Conservation (phyloP, 2,797 vertebrate species). For the Poeciliopsis gracilis region DNA sequence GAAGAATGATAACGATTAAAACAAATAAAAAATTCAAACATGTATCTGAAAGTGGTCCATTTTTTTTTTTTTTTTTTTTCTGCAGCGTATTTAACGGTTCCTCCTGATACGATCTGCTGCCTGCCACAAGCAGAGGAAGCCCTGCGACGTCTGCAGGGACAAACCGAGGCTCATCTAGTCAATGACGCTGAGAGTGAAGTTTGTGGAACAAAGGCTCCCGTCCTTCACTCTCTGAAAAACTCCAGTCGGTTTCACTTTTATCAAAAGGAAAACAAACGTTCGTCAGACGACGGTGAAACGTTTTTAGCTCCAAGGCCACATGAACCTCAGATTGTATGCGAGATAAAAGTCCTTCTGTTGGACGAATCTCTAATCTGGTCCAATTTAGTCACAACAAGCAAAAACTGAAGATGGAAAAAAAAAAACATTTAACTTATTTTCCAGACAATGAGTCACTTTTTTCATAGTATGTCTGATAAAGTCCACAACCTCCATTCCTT, state of each 20-base stretch:
- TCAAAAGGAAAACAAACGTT: neutral
- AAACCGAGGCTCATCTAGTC: neutral
- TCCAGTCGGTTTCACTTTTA: neutral
- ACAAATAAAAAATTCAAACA: neutral
- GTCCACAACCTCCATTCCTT: too few species aligned
- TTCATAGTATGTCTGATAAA: too few species aligned
- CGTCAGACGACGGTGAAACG: neutral
- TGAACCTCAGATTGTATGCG: neutral
- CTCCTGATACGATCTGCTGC: neutral
- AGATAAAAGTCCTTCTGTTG: neutral
- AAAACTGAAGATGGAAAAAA: neutral
- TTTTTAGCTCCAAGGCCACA: neutral
- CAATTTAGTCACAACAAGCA: neutral
- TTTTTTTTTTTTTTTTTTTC: neutral
- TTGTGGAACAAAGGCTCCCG: neutral
- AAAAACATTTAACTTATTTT: neutral
- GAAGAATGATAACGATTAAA: neutral
- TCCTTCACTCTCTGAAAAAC: neutral
- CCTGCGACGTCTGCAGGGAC: conserved; percentile 5
- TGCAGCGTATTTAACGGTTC: neutral
- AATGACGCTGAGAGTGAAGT: too few species aligned
- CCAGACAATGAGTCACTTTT: too few species aligned
- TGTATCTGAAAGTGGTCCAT: neutral
- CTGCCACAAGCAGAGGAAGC: conserved; percentile 30
- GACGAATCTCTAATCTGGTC: neutral